Conservation (phyloP, 2,113 vertebrate genomes). For the Castor canadensis region DNA sequence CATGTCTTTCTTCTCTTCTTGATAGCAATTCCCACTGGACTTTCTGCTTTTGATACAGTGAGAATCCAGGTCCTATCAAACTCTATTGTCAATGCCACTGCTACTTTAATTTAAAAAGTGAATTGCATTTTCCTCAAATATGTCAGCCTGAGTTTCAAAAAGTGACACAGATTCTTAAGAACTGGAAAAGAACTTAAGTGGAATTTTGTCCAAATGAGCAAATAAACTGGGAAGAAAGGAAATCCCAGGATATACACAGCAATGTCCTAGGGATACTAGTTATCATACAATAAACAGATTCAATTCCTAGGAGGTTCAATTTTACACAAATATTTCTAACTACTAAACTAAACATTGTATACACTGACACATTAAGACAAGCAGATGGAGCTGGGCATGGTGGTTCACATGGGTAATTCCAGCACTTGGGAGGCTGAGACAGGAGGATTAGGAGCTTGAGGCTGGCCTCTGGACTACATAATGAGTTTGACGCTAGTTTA, state of each 20-base stretch:
- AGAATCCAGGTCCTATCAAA: background rate
- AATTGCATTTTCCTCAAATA: constrained; percentile 3
- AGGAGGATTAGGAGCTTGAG: background rate
- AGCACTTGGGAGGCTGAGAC: background rate
- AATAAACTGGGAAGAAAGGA: background rate
- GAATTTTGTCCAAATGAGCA: constrained; percentile 2
- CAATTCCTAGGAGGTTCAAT: background rate
- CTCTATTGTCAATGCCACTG: background rate
- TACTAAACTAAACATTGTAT: background rate
- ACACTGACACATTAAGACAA: background rate
- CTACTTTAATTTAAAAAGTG: constrained; percentile 1
- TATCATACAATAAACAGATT: background rate
- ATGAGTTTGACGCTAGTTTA: background rate
- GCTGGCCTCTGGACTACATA: no score
- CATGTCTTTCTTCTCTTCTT: background rate
- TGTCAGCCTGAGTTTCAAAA: constrained; percentile 12
- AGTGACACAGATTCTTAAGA: background rate
- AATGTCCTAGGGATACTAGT: background rate
- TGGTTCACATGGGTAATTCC: background rate
- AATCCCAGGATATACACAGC: background rate
- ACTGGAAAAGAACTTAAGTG: background rate
- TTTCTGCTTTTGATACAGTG: background rate
- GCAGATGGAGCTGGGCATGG: background rate
- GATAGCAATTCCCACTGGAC: background rate
- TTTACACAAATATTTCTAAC: constrained; percentile 37